A percentile compares a stretch with the other conserved stretches of the same genome.
These are phyloP conservation scores for Chlorops oryzae DNA, from an alignment of 1,140 invertebrate genomes.

Conservation along the genomic window DNA sequence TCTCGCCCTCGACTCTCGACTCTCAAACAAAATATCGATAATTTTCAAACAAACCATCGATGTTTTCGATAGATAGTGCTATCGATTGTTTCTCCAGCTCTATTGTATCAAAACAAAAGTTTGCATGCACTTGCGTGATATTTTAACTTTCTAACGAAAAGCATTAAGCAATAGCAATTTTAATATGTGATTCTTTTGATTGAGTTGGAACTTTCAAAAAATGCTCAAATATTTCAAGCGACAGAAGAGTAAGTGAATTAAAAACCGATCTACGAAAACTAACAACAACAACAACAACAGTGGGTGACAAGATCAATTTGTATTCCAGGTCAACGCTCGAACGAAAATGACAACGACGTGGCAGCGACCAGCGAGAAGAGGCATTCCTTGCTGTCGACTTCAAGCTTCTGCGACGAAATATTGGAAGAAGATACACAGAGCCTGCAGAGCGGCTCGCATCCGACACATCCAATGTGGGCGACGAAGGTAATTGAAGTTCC, in stretches of 20 bases:
- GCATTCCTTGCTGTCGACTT: slow-evolving; percentile 40
- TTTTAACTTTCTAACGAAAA: too few species aligned
- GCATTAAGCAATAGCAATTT: too few species aligned
- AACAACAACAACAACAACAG: slow-evolving; percentile 13
- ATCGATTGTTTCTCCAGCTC: not conserved
- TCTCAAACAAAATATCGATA: too few species aligned
- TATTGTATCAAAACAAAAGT: not conserved
- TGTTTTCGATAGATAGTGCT: not conserved
- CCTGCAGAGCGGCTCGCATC: slow-evolving; percentile 12
- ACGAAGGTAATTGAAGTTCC: slow-evolving; percentile 23
- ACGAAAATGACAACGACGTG: slow-evolving; percentile 21
- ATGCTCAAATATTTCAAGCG: slow-evolving; percentile 44
- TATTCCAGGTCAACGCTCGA: slow-evolving; percentile 24
- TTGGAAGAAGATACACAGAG: slow-evolving; percentile 26
- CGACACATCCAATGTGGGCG: slow-evolving; percentile 2
- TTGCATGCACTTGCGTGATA: too few species aligned
- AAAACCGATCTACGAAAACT: not conserved
- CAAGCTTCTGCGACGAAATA: slow-evolving; percentile 44
- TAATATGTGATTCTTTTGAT: too few species aligned
- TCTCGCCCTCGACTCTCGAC: too few species aligned
- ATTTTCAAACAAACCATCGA: too few species aligned
- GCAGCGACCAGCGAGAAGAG: slow-evolving; percentile 21
- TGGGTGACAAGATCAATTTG: slow-evolving; percentile 1
- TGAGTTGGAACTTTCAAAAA: too few species aligned
- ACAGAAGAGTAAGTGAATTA: slow-evolving; percentile 36